Conservation (phyloP, 2,797 vertebrate genomes). For the Takifugu rubripes region DNA sequence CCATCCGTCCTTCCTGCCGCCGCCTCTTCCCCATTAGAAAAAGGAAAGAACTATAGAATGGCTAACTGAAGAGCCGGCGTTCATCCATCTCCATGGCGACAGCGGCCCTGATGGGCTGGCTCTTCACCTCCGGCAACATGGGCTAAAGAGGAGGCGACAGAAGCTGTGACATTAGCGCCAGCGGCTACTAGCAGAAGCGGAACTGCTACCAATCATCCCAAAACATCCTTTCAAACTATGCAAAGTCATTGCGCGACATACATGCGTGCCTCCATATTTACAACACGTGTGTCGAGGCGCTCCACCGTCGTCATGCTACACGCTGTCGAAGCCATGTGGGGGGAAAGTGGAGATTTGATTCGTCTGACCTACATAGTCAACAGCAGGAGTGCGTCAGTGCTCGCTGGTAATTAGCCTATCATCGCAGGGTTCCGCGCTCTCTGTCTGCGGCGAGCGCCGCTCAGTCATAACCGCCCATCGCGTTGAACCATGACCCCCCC, state of each 20-base stretch:
- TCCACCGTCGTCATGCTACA: slow-evolving; percentile 6
- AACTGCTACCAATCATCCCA: no score
- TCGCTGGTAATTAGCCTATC: slow-evolving; percentile 48
- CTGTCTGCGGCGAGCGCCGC: slow-evolving; percentile 24
- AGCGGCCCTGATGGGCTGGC: slow-evolving; percentile 39
- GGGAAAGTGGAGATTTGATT: slow-evolving; percentile 42
- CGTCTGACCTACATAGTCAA: slow-evolving; percentile 48
- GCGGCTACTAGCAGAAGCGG: slow-evolving; percentile 1
- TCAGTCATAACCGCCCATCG: slow-evolving; percentile 38
- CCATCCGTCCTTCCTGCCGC: slow-evolving; percentile 53
- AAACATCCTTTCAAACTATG: no score
- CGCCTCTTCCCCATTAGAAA: slow-evolving; percentile 49
- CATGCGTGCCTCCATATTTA: no score
- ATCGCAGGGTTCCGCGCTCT: slow-evolving; percentile 34
- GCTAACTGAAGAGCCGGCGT: slow-evolving; percentile 47
- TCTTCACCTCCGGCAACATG: slow-evolving; percentile 21
- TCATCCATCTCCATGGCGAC: slow-evolving; percentile 66
- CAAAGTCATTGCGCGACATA: no score
- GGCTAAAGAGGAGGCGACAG: slow-evolving; percentile 14
- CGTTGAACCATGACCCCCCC: slow-evolving; percentile 5
- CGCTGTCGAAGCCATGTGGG: slow-evolving; percentile 21
- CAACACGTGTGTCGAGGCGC: no score
- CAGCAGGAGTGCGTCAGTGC: slow-evolving; percentile 41
- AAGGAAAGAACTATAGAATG: slow-evolving; percentile 37
- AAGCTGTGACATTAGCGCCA: slow-evolving; percentile 23